Base-by-base conservation (phyloP, 2,888 invertebrate genomes). In the Epinotia ramella region DNA sequence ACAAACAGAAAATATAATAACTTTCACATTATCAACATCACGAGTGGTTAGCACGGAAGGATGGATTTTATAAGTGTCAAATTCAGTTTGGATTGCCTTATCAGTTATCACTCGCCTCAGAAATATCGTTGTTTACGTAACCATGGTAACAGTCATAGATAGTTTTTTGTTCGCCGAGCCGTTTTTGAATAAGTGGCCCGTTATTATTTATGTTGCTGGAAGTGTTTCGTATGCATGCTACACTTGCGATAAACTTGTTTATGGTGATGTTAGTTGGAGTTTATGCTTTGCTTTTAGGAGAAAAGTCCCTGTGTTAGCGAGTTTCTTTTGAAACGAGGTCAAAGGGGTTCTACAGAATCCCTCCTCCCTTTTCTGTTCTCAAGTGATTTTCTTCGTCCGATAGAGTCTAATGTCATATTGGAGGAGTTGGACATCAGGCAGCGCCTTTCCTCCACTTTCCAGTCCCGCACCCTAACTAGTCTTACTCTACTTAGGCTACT, bases 131-230 rank as follows among this genome's bases (percentile, higher is more conserved):
- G 64, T 70, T 75, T 65, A 75, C 75, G 66, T 60, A 75, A 66
- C 62, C 49, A 33, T 49, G 53, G 70, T 53, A 65, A 44, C 49
- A 53, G 28, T 66, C 60, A 75, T 62, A 66, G 44, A 71, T 71
- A 75, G 75, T 66, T 75, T 74, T 68, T 71, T 75, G 75, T 65
- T 44, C 57, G 49, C 60, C 20, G 56, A 66, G 28, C 53, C 75
- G 56, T 75, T 63, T 56, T 28, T 9, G 44, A 71, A 74, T 64
- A 70, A 75, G 66, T 71, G 44, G 70, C 53, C 44, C 71, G 65
- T 75, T 75, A 65, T 75, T 66, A 66, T 75, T 75, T 75, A 75
- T 56, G 75, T 75, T 5, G 53, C 60, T 65, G 69, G 64, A 70
- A 71, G 57, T 64, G 63, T 57, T 20, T 24, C 20, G 66, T 24